These are phyloP conservation scores for Drosophila atripex DNA, from an alignment of 2,888 invertebrate species.

Conservation along the genomic window DNA sequence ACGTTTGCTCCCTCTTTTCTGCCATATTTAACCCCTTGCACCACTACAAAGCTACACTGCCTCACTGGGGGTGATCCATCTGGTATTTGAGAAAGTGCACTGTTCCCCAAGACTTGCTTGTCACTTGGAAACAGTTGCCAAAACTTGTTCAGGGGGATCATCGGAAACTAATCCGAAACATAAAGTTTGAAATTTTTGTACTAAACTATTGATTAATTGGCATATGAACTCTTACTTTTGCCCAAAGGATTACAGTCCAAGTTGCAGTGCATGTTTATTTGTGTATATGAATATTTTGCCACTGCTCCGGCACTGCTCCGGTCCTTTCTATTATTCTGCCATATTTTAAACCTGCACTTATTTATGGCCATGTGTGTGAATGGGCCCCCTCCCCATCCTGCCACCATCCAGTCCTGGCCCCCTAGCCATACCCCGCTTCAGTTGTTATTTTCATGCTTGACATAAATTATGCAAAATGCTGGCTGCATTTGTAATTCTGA, in stretches of 20 bases:
- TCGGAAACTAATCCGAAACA: too few species aligned
- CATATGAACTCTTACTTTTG: too few species aligned
- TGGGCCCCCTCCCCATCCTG: background rate
- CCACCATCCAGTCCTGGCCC: background rate
- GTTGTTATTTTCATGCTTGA: conserved; percentile 73
- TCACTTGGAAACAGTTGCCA: too few species aligned
- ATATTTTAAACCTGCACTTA: conserved; percentile 81
- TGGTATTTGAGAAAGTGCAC: conserved; percentile 28
- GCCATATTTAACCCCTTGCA: conserved; percentile 15
- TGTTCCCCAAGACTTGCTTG: too few species aligned
- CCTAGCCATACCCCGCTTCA: conserved; percentile 17
- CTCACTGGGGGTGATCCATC: background rate
- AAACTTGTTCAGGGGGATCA: too few species aligned
- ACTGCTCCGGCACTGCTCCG: conserved; percentile 58
- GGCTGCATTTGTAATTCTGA: conserved; percentile 79
- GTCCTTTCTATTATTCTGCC: conserved; percentile 79
- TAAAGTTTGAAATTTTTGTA: background rate
- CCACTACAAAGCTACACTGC: conserved; percentile 5
- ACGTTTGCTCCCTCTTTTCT: conserved; percentile 19
- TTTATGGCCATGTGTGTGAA: conserved; percentile 71
- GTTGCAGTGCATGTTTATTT: conserved; percentile 34
- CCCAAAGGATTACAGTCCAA: too few species aligned
- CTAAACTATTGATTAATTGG: background rate
- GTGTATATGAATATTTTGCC: conserved; percentile 53
- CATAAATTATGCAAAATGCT: conserved; percentile 79